Percentiles rank a stretch among this genome's conserved stretches.
phyloP scores from a whole-genome alignment of 2,888 invertebrate species.

The Pristionchus arcanus region DNA sequence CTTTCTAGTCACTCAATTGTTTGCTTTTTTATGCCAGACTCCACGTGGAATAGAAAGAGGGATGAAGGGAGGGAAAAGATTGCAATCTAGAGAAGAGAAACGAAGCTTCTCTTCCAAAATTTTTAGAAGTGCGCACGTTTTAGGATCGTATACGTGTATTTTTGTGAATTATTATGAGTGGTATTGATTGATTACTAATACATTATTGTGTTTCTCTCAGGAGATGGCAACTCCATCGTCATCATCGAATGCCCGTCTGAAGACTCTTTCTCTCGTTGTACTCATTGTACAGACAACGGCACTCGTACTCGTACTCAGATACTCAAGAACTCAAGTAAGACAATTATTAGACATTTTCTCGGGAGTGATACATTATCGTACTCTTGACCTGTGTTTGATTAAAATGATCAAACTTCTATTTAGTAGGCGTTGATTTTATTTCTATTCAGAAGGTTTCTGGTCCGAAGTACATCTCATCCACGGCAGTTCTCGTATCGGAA shows the following conservation, averaged over 20 bases:
- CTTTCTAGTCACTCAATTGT: constrained; percentile 2
- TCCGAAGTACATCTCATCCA: constrained; percentile 79
- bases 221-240: constrained; percentile 39
- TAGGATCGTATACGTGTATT: not conserved
- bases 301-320: constrained; percentile 80
- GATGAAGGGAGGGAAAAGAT: not conserved
- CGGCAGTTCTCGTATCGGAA: constrained; percentile 80
- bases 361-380: not conserved
- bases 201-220: not conserved
- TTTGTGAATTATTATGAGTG: not conserved
- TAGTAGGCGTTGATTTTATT: too few species aligned
- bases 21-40: not conserved
- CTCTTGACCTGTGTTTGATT: too few species aligned
- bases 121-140: not conserved
- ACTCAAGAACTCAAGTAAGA: constrained; percentile 79
- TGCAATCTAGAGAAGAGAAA: not conserved
- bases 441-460: constrained; percentile 68
- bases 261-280: constrained; percentile 79
- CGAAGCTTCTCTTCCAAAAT: not conserved
- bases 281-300: constrained; percentile 81
- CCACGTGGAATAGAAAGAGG: not conserved
- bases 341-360: not conserved
- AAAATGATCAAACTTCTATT: too few species aligned
- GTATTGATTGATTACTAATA: not conserved
- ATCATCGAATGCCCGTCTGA: constrained; percentile 64